Base-by-base conservation (phyloP, 2,797 vertebrate genomes). In the Cercopithecus neglectus region DNA sequence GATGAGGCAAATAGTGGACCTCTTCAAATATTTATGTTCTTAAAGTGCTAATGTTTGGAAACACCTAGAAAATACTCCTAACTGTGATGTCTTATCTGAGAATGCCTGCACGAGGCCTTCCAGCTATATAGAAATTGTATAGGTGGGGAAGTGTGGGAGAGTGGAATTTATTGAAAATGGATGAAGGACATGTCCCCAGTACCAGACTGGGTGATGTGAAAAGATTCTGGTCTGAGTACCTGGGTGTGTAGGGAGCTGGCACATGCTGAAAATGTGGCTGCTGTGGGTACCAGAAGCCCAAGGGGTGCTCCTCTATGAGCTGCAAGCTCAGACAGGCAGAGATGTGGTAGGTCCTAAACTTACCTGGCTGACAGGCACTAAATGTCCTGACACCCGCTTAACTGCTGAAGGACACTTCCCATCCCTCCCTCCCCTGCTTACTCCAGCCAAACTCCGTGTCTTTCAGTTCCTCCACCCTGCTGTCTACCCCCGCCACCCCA, bases 1-100 rank as follows among this genome's bases (percentile, higher is more conserved):
- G 17, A 95, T 30, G 48, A 74, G 91, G 70, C 70, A 79, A 81
- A 86, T 33, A 75, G 83, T 53, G 83, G 44, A 33, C 50, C 8
- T 93, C 82, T 95, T 98, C 74, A 98, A 98, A 96, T 98, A 97
- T 97, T 97, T 50, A 97, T 96, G 88, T 2, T 30, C 81, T 70
- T 59, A 92, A 98, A 97, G 96, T 93, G 94, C 96, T 95, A 84
- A 91, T 48, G 64, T 93, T 93, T 95, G 92, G 93, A 92, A 92
- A 96, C 95, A 91, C 89, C 95, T 93, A 61, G 44, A 76, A 90
- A 83, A 78, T 17, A 6, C 33, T 14, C 72, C 59, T 30, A 2
- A 33, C 80, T 2, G 9, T 19, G 33, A 44, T 1, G 9, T 0
- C 9, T 11, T 46, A 90, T 39, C 78, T 90, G 10, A 1, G 67